Base-by-base conservation (phyloP, 92 coral and sea anemone genomes). In the Epizoanthus rinbou region DNA sequence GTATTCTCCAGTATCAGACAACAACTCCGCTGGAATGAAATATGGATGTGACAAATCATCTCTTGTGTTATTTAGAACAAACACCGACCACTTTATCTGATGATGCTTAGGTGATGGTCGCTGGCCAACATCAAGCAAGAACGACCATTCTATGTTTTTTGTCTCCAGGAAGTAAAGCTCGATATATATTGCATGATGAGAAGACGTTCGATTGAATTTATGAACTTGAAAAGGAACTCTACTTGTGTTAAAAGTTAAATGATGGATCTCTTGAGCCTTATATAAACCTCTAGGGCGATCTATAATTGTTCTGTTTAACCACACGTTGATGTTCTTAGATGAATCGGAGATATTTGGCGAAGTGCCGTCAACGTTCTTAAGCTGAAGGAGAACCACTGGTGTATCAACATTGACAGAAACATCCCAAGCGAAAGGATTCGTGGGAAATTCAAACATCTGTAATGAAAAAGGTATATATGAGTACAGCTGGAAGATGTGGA, bases 361-460 rank as follows among this genome's bases (percentile, higher is more conserved):
- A 17, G 71, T 66, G 8, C 98, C 98, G 72, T 78, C 84, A 14
- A 80, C 53, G 41, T 82, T 70, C 64, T 78, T 70, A 8, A 93
- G 72, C 31, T 83, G 86, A 8, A 93, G 79, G 10, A 79, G 79
- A 6, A 89, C 76, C 37, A 93, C 88, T 13, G 89, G 56, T 1
- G 93, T 88, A 9, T 89, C 82, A 9, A 89, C 79, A 19, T 89
- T 69, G 62, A 86, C 85, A 10, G 87, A 80, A 17, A 24, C 21
- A 47, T 65, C 91, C 54, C 74, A 81, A 15, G 69, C 75, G 86
- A 86, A 91, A 66, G 91, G 93, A 52, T 91, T 93, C 6, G 69
- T 76, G 10, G 69, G 71, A 23, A 88, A 89, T 53, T 88, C 88
- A 68, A 91, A 53, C 85, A 91, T 69, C 98, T 93, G 76, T 0